Percentiles rank a stretch among this genome's conserved stretches.
phyloP scores from a whole-genome alignment of 2,888 invertebrate genomes.

The Catocala nupta region DNA sequence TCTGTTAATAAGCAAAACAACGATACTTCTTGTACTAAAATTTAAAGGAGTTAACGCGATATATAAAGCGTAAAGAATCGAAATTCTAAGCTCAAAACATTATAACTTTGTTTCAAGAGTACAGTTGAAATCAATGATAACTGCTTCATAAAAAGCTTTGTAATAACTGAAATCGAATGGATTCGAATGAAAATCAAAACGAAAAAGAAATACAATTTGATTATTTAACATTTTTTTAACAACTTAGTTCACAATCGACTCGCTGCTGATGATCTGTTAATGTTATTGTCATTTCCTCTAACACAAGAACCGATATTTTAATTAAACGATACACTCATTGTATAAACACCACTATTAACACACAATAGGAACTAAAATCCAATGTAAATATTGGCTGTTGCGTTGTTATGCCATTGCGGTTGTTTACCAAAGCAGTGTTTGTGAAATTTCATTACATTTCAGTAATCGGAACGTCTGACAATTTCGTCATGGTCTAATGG shows the following conservation, averaged over 20 bases:
- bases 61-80: too few species aligned
- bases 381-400: conserved; percentile 30
- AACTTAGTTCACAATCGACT: conserved; percentile 26
- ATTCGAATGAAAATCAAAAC: not conserved
- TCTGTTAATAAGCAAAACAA: too few species aligned
- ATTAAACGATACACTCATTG: conserved; percentile 49
- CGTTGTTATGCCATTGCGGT: conserved; percentile 43
- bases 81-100: too few species aligned
- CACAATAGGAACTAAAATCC: conserved; percentile 37
- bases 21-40: too few species aligned
- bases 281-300: conserved; percentile 48
- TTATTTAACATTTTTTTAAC: not conserved
- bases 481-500: conserved; percentile 57
- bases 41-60: too few species aligned
- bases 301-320: conserved; percentile 58
- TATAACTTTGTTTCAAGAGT: too few species aligned
- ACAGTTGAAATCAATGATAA: too few species aligned
- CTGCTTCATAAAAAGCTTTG: too few species aligned
- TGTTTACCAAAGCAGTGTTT: conserved; percentile 43
- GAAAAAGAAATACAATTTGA: not conserved
- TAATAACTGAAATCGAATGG: not conserved
- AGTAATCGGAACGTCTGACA: conserved; percentile 57
- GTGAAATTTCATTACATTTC: conserved; percentile 65
- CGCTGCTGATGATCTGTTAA: conserved; percentile 55
- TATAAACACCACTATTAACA: conserved; percentile 29